These are phyloP conservation scores for Anthoscopus minutus DNA, from an alignment of 2,113 vertebrate genomes.

Conservation along the genomic window DNA sequence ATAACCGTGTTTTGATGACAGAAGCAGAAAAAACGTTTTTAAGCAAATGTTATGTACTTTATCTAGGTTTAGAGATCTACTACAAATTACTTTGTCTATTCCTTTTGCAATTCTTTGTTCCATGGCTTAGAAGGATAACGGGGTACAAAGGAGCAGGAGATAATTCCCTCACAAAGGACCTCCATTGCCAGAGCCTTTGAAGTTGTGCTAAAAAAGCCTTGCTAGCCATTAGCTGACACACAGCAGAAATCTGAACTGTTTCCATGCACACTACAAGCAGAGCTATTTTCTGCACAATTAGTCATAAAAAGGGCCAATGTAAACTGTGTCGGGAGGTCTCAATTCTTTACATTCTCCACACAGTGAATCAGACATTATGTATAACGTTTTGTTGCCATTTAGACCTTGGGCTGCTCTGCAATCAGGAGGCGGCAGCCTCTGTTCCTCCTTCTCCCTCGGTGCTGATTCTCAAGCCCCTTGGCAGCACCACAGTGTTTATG, in stretches of 20 bases:
- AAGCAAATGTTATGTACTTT: constrained; percentile 24
- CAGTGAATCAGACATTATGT: constrained; percentile 56
- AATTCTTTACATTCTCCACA: constrained; percentile 66
- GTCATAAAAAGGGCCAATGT: constrained; percentile 69
- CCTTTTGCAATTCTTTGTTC: constrained; percentile 12
- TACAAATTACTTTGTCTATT: constrained; percentile 57
- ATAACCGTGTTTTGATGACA: background rate
- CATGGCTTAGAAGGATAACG: constrained; percentile 41
- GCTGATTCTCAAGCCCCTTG: constrained; percentile 8
- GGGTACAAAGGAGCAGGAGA: constrained; percentile 63
- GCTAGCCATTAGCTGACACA: constrained; percentile 67
- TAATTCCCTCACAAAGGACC: constrained; percentile 67
- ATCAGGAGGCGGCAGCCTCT: constrained; percentile 11
- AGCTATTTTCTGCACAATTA: constrained; percentile 72
- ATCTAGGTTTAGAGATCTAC: constrained; percentile 46
- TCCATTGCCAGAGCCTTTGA: constrained; percentile 65
- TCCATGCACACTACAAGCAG: constrained; percentile 61
- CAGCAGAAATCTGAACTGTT: constrained; percentile 68
- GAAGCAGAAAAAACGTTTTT: constrained; percentile 4
- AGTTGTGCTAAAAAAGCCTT: constrained; percentile 57
- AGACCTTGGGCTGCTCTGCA: constrained; percentile 37
- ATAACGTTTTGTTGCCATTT: constrained; percentile 60
- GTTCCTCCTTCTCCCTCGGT: background rate
- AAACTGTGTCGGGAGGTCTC: constrained; percentile 70
- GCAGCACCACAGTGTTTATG: background rate